phyloP scores from a whole-genome alignment of 2,113 vertebrate species.

The Muscicapa adusta region DNA sequence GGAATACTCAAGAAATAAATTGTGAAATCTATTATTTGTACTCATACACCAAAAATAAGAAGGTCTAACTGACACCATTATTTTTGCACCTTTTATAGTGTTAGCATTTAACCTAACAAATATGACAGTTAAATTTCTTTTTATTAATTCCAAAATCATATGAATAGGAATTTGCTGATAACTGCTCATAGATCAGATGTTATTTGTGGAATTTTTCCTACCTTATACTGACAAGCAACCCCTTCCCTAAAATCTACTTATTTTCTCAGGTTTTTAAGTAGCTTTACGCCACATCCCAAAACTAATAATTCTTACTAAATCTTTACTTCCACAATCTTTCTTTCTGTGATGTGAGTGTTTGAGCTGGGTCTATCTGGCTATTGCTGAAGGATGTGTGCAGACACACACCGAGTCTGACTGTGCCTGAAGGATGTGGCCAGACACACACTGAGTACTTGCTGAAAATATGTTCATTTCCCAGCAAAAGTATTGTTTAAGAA shows the following conservation, averaged over 20 bases:
- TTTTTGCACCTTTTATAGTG: background rate
- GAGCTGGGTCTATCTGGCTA: background rate
- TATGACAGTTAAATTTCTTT: background rate
- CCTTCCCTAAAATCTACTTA: background rate
- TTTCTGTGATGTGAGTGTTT: rapidly evolving
- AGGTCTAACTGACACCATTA: background rate
- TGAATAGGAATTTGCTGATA: background rate
- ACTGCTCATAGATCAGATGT: background rate
- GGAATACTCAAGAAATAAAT: background rate
- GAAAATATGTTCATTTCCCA: background rate
- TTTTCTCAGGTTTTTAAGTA: background rate
- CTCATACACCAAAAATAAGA: background rate
- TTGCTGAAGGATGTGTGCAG: background rate
- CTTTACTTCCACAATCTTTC: background rate
- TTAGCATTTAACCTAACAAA: background rate
- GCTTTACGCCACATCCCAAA: background rate
- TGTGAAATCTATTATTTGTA: background rate
- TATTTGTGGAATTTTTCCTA: background rate
- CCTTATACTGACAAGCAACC: background rate
- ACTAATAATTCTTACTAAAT: background rate
- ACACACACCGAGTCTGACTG: background rate
- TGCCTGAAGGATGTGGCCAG: background rate
- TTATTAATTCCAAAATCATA: background rate
- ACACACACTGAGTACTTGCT: background rate
- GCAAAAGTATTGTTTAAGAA: background rate